Evolutionary conservation across 2,113 vertebrate genomes (phyloP).

Genomic region (Clarias gariepinus): DNA sequence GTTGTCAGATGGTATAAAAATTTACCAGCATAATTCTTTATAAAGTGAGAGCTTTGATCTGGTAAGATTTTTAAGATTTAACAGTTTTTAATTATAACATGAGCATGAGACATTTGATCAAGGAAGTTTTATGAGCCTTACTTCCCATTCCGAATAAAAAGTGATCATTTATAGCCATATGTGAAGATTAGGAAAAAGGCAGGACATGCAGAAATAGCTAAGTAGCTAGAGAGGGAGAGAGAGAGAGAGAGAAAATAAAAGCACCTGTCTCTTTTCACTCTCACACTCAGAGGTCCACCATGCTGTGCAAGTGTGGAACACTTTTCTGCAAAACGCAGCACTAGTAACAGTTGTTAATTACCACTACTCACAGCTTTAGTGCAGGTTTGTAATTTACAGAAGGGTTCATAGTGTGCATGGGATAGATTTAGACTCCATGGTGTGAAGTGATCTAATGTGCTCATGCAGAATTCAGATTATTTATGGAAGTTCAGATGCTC

Average conservation of each 20-base stretch:
- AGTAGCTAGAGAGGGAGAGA: background rate
- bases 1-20: background rate
- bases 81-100: slow-evolving; percentile 34
- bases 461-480: background rate
- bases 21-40: background rate
- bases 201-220: slow-evolving; percentile 21
- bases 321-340: background rate
- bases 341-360: slow-evolving; percentile 23
- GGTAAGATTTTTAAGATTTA: slow-evolving; percentile 25
- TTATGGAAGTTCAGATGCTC: background rate
- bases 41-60: background rate
- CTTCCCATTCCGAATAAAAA: slow-evolving; percentile 41
- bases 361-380: slow-evolving; percentile 15
- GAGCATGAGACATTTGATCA: slow-evolving; percentile 31
- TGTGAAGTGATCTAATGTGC: slow-evolving; percentile 8
- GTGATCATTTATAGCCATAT: slow-evolving; percentile 48
- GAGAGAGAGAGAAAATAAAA: background rate
- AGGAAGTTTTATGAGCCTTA: slow-evolving; percentile 36
- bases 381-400: slow-evolving; percentile 27
- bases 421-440: slow-evolving; percentile 7
- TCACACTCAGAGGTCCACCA: slow-evolving; percentile 23
- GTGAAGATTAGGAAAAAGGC: slow-evolving; percentile 17
- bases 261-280: slow-evolving; percentile 38
- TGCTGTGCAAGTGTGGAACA: background rate
- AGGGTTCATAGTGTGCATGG: slow-evolving; percentile 3